phyloP scores from a whole-genome alignment of 2,797 vertebrate species.

The Cyprinodon diabolis region DNA sequence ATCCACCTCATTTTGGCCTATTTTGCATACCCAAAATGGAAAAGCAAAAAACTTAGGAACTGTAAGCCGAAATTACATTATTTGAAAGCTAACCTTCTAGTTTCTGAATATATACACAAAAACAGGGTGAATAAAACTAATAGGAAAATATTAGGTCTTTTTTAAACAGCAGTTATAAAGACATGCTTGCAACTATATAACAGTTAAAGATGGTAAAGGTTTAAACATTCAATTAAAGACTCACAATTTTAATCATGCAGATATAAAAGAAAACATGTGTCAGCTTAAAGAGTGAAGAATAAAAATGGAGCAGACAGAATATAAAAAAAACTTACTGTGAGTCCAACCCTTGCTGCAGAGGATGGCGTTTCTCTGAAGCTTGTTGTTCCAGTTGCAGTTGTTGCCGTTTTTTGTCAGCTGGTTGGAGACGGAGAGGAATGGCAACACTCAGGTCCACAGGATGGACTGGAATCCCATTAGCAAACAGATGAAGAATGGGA shows the following conservation, averaged over 20 bases:
- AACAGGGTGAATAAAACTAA: too few relatives aligned
- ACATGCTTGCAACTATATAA: neutral
- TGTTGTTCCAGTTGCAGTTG: conserved; percentile 19
- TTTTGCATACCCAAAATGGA: too few relatives aligned
- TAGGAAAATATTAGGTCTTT: too few relatives aligned
- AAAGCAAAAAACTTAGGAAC: too few relatives aligned
- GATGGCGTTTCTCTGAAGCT: conserved; percentile 14
- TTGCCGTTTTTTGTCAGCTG: conserved; percentile 6
- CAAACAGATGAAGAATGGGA: conserved; percentile 55
- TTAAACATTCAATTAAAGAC: neutral
- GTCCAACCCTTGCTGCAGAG: conserved; percentile 29
- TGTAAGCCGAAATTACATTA: too few relatives aligned
- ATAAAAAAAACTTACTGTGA: neutral
- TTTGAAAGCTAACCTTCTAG: too few relatives aligned
- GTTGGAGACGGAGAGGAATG: neutral
- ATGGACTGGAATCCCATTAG: conserved; percentile 29
- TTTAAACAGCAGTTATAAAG: too few relatives aligned
- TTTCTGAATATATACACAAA: too few relatives aligned
- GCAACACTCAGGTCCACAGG: conserved; percentile 22
- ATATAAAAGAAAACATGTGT: neutral
- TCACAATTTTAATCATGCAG: neutral
- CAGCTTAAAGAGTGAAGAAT: neutral
- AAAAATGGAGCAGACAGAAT: neutral
- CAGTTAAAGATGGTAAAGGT: too few relatives aligned
- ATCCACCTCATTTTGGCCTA: too few relatives aligned